Evolutionary conservation across 2,113 vertebrate genomes (phyloP).

Genomic region (Cebus imitator): DNA sequence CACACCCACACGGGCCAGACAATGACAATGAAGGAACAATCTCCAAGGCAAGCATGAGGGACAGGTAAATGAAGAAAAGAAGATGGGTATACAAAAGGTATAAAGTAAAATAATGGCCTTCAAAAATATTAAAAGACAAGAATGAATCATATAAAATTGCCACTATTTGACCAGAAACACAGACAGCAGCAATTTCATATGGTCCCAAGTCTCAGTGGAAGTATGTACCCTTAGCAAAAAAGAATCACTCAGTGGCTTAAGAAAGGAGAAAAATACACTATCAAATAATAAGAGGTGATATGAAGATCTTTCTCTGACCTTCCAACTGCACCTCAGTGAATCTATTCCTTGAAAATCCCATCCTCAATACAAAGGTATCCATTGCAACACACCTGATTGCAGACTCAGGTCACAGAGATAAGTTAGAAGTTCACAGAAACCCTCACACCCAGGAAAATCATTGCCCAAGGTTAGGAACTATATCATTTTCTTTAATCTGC

Average conservation of each 20-base stretch:
- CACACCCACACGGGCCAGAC: not conserved
- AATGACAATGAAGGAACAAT: not conserved
- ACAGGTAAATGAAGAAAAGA: not conserved
- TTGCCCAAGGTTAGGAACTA: not conserved
- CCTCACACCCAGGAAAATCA: not conserved
- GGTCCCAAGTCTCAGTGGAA: not conserved
- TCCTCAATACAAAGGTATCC: not conserved
- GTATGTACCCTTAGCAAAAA: not conserved
- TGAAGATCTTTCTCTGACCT: not conserved
- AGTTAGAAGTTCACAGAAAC: not conserved
- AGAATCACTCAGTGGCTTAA: not conserved
- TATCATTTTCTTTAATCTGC: not conserved
- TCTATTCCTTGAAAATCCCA: not conserved
- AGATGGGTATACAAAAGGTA: not conserved
- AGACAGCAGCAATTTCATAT: not conserved
- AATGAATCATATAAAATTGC: not conserved
- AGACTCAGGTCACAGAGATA: not conserved
- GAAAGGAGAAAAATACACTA: not conserved
- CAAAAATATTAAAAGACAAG: not conserved
- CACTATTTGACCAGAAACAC: not conserved
- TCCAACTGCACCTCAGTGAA: not conserved
- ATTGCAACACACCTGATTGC: not conserved
- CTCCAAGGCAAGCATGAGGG: not conserved
- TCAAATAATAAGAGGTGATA: not conserved
- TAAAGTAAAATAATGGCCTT: not conserved